Percentiles rank a stretch among this genome's conserved stretches.
Conservation (phyloP, 2,113 vertebrate species). For the Siphamia tubifer region DNA sequence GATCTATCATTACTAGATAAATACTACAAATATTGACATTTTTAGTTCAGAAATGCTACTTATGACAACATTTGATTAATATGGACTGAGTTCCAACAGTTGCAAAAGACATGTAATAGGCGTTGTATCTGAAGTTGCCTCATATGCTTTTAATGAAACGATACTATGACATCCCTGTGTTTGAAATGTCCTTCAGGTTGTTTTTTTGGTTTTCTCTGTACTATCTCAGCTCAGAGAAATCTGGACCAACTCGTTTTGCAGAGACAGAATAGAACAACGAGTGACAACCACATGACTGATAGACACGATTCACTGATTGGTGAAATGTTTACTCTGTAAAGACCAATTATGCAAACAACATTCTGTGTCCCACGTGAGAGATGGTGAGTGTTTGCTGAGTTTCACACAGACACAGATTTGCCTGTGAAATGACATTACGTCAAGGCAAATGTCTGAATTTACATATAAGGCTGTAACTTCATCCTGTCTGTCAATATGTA, state of each 20-base stretch:
- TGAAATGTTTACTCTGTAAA: background rate
- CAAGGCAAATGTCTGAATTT: slow-evolving; percentile 4
- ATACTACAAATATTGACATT: too few species aligned
- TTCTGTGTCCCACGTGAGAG: background rate
- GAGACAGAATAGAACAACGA: background rate
- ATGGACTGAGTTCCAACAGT: too few species aligned
- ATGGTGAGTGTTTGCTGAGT: background rate
- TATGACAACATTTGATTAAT: too few species aligned
- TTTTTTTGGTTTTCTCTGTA: background rate
- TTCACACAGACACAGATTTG: slow-evolving; percentile 24
- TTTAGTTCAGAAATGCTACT: too few species aligned
- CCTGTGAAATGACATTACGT: background rate
- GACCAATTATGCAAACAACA: slow-evolving; percentile 9
- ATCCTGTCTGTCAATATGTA: too few species aligned
- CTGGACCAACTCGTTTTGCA: background rate
- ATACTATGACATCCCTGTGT: too few species aligned
- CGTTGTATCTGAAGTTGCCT: too few species aligned
- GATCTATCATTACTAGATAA: too few species aligned
- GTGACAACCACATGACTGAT: background rate
- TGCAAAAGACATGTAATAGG: too few species aligned
- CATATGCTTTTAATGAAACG: too few species aligned
- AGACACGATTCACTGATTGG: background rate
- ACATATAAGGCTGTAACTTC: background rate
- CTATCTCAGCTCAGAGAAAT: background rate
- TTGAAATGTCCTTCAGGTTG: background rate